Evolutionary conservation across 2,888 invertebrate species (phyloP).

Genomic region (Hyles lineata): DNA sequence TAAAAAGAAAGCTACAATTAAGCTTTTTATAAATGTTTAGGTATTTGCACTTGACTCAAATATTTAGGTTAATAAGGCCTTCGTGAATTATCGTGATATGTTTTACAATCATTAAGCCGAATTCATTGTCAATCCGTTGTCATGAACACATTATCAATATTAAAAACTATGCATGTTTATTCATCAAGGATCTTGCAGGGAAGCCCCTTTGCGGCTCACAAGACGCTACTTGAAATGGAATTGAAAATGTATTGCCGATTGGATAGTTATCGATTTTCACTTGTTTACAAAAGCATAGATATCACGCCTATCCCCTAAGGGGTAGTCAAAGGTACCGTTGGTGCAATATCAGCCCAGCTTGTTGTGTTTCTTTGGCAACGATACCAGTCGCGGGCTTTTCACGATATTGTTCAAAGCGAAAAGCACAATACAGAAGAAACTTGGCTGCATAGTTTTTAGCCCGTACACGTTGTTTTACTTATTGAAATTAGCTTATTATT

Average conservation of each 20-base stretch:
- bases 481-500: too few relatives aligned
- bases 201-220: neutral
- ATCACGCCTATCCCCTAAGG: too few relatives aligned
- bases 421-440: too few relatives aligned
- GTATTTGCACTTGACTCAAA: neutral
- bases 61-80: constrained; percentile 29
- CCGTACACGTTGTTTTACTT: too few relatives aligned
- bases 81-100: constrained; percentile 34
- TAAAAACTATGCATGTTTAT: constrained; percentile 19
- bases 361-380: too few relatives aligned
- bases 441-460: too few relatives aligned
- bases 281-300: neutral
- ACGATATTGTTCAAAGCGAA: too few relatives aligned
- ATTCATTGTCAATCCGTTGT: constrained; percentile 32
- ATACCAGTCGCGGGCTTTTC: too few relatives aligned
- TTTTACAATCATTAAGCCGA: constrained; percentile 27
- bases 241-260: neutral
- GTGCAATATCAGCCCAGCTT: too few relatives aligned
- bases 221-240: neutral
- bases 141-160: constrained; percentile 39
- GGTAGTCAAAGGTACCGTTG: too few relatives aligned
- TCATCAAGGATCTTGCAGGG: neutral
- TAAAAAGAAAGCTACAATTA: too few relatives aligned
- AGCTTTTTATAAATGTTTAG: neutral
- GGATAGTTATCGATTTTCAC: constrained; percentile 1